Conservation (phyloP, 2,797 vertebrate species). For the Furcifer pardalis region DNA sequence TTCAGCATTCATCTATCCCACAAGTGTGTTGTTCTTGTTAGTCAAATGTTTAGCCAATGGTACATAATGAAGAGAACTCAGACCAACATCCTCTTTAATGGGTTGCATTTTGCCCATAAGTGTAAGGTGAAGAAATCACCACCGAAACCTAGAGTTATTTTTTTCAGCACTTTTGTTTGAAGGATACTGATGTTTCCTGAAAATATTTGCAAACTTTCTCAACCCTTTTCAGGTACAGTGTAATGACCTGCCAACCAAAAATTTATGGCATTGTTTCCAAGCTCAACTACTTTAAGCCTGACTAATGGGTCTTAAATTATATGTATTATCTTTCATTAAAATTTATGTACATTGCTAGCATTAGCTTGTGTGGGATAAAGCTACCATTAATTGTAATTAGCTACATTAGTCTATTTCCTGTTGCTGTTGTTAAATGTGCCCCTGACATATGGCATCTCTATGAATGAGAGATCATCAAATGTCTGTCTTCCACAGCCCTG, state of each 20-base stretch:
- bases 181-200: constrained; percentile 34
- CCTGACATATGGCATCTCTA: too few relatives aligned
- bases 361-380: constrained; percentile 51
- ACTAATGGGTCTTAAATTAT: constrained; percentile 65
- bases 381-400: constrained; percentile 69
- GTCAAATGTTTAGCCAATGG: too few relatives aligned
- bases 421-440: constrained; percentile 14
- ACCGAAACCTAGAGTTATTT: constrained; percentile 34
- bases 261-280: constrained; percentile 57
- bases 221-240: constrained; percentile 47
- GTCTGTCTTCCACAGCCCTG: too few relatives aligned
- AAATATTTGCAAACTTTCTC: constrained; percentile 35
- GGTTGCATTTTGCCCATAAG: constrained; percentile 35
- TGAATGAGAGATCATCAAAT: too few relatives aligned
- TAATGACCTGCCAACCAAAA: constrained; percentile 61
- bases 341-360: constrained; percentile 66
- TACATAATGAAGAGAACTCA: too few relatives aligned
- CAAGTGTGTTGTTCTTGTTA: too few relatives aligned
- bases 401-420: constrained; percentile 36
- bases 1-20: too few relatives aligned
- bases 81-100: constrained; percentile 13
- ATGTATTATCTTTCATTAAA: constrained; percentile 66
- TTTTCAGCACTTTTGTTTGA: constrained; percentile 40
- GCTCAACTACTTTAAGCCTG: constrained; percentile 56
- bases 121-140: constrained; percentile 43